phyloP scores from a whole-genome alignment of 2,797 vertebrate species.

The Sylvilagus floridanus region DNA sequence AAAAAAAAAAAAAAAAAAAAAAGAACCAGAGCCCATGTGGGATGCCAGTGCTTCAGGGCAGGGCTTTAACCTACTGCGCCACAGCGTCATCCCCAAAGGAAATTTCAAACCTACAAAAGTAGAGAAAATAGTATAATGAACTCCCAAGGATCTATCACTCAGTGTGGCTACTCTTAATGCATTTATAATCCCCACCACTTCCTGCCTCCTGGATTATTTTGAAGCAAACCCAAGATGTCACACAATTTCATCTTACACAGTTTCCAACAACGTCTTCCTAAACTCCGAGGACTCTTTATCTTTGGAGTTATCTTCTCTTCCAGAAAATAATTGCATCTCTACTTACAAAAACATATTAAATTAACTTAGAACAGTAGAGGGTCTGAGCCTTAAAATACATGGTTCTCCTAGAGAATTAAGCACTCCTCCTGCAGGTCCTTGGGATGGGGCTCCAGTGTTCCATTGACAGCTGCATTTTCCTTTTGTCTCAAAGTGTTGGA shows the following conservation, averaged over 20 bases:
- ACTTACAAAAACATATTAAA: background rate
- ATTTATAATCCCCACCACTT: background rate
- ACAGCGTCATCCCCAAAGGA: background rate
- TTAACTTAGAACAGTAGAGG: background rate
- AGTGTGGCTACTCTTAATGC: background rate
- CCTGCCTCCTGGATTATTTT: background rate
- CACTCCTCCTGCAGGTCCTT: background rate
- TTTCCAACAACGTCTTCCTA: background rate
- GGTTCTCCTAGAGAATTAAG: background rate
- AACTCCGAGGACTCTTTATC: background rate
- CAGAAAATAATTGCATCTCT: constrained; percentile 14
- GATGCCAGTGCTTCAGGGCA: no score
- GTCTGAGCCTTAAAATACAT: background rate
- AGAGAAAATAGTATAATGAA: background rate
- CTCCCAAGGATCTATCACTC: background rate
- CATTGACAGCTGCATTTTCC: background rate
- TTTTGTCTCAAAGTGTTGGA: background rate
- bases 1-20: no score
- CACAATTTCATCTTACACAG: background rate
- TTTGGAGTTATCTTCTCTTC: constrained; percentile 6
- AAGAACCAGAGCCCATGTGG: no score
- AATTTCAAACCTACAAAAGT: background rate
- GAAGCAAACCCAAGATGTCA: constrained; percentile 10
- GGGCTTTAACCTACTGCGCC: no score
- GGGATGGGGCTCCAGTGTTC: background rate